Evolutionary conservation across 1,140 invertebrate species (phyloP), one percentile per base, ranked within the genome.

Genomic region (Pectinophora gossypiella): DNA sequence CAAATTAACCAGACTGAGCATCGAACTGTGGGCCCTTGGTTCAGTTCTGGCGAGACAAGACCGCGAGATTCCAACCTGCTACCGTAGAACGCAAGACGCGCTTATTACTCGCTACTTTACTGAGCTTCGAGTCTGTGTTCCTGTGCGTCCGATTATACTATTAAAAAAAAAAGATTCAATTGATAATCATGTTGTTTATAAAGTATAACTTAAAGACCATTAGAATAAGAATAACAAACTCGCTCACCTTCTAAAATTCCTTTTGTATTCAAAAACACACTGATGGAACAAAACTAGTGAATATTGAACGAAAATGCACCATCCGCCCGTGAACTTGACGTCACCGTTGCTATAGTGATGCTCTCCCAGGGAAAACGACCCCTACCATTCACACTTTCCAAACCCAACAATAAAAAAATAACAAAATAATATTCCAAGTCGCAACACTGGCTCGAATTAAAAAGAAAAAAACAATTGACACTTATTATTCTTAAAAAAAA

Each of bases 271-370:
- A 15, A 40, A 16, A 40, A 40, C 36, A 40, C 36, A 40, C 36
- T 40, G 16, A 16, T 40, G 15, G 7, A 20, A 19, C 19, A 44
- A 60, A 64, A 70, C 58, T 56, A 68, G 53, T 71, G 63, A 69
- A 76, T 85, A 82, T 82, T 61, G 77, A 85, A 73, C 82, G 67
- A 76, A 70, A 76, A 80, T 85, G 82, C 82, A 85, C 79, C 68
- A 77, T 61, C 63, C 82, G 79, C 70, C 82, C 79, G 51, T 86
- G 82, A 86, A 86, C 82, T 85, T 85, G 82, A 81, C 77, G 79
- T 79, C 78, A 85, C 75, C 68, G 79, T 81, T 80, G 74, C 79
- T 78, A 81, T 81, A 79, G 76, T 70, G 77, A 85, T 80, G 54
- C 69, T 65, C 55, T 77, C 77, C 76, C 77, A 68, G 79, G 79